Base-by-base conservation (phyloP, 2,113 vertebrate genomes). In the Rhinoderma darwinii region DNA sequence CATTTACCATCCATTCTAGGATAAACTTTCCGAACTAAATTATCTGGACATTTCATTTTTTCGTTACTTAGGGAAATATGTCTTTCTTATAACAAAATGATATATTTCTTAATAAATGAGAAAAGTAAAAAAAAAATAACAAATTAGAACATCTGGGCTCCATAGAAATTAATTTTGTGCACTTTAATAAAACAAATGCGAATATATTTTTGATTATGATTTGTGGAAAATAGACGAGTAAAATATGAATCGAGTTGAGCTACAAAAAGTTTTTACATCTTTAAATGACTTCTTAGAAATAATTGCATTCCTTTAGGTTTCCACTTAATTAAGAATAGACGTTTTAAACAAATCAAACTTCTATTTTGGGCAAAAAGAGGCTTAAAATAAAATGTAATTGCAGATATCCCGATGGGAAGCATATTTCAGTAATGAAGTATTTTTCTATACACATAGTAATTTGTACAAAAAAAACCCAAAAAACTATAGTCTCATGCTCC, bases 1-100 rank as follows among this genome's bases (percentile, higher is more conserved):
- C 90, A 90, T 91, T 92, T 92, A 91, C 90, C 89, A 90, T 91
- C 89, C 91, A 92, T 89, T 90, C 91, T 90, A 90, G 90, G 91
- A n/a, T n/a, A 90, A 88, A 89, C 91, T 90, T 90, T 93, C 89
- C 88, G 85, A 87, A 88, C 66, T 87, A 91, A 92, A 90, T 91
- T 92, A 88, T 90, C 91, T 90, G 91, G 90, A 91, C 90, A 78
- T 86, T 88, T 90, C 90, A 86, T 89, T 89, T 90, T 92, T 90
- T 90, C 90, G 11, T n/a, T 47, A 77, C 51, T 90, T 90, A 89
- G 89, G 88, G 89, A 92, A 79, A 70, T 54, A 11, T 68, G 61
- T 66, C 61, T 70, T 18, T 15, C 20, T 51, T 37, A 75, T 0
- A 77, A 41, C 20, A 25, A 7, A 85, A 85, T 77, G 56, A 85